These are phyloP conservation scores for Pantherophis alleghaniensis DNA, from an alignment of 2,797 vertebrate genomes.

Conservation along the genomic window DNA sequence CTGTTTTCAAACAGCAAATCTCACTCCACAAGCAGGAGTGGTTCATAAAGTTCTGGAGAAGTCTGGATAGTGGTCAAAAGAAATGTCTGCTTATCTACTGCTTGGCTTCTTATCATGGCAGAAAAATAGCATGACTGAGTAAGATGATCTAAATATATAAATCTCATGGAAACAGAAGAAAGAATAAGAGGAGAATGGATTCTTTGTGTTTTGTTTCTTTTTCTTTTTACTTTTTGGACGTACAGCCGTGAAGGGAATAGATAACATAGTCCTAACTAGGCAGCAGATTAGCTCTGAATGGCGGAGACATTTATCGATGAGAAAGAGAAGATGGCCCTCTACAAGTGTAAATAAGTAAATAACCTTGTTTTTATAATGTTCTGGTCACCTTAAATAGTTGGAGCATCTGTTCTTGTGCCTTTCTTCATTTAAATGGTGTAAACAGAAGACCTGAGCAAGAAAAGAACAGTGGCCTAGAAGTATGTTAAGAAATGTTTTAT, in stretches of 20 bases:
- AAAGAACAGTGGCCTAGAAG: neutral
- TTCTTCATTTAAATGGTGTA: neutral
- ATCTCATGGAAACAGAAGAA: neutral
- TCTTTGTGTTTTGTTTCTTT: neutral
- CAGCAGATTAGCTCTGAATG: neutral
- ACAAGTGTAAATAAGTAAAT: neutral
- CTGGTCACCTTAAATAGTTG: neutral
- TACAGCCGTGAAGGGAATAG: neutral
- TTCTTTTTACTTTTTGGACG: neutral
- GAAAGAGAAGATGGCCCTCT: neutral
- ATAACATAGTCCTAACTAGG: neutral
- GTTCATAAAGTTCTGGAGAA: neutral
- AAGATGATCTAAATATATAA: neutral
- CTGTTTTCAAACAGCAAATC: neutral
- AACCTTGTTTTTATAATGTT: neutral
- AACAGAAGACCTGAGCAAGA: neutral
- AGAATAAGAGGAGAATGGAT: neutral
- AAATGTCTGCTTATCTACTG: neutral
- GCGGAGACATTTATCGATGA: neutral
- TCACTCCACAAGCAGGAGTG: neutral
- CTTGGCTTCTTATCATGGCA: neutral
- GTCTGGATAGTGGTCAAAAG: neutral
- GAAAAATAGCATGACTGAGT: neutral
- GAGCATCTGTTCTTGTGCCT: neutral
- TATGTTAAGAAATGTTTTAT: neutral